Evolutionary conservation across 1,140 invertebrate species (phyloP).

Genomic region (Zeugodacus cucurbitae): DNA sequence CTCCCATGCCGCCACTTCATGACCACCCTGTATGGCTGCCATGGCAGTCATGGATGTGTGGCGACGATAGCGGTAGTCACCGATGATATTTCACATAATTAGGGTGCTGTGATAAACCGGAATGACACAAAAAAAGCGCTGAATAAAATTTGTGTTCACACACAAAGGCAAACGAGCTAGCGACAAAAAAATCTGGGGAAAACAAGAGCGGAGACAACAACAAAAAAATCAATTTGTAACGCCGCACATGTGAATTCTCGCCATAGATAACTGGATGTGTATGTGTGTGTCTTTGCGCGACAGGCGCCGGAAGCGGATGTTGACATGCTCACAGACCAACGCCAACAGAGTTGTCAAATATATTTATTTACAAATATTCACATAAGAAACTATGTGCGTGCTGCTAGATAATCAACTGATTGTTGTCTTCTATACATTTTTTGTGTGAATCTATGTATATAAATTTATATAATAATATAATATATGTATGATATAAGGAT

Average conservation of each 20-base stretch:
- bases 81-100: slow-evolving; percentile 34
- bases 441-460: background rate
- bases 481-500: too few relatives aligned
- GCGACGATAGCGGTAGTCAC: background rate
- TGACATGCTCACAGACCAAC: background rate
- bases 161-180: background rate
- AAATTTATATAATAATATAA: too few relatives aligned
- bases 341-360: background rate
- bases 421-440: background rate
- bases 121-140: background rate
- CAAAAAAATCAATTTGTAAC: background rate
- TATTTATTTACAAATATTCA: background rate
- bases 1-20: background rate
- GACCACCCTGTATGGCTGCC: background rate
- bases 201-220: background rate
- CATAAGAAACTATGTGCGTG: background rate
- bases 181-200: background rate
- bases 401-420: background rate
- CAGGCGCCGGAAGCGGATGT: slow-evolving; percentile 34
- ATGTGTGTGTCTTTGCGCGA: background rate
- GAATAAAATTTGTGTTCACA: background rate
- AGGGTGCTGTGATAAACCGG: background rate
- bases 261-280: background rate
- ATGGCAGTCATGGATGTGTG: background rate
- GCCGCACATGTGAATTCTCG: background rate